Conservation (phyloP, 1,140 invertebrate genomes). For the Sogatella furcifera region DNA sequence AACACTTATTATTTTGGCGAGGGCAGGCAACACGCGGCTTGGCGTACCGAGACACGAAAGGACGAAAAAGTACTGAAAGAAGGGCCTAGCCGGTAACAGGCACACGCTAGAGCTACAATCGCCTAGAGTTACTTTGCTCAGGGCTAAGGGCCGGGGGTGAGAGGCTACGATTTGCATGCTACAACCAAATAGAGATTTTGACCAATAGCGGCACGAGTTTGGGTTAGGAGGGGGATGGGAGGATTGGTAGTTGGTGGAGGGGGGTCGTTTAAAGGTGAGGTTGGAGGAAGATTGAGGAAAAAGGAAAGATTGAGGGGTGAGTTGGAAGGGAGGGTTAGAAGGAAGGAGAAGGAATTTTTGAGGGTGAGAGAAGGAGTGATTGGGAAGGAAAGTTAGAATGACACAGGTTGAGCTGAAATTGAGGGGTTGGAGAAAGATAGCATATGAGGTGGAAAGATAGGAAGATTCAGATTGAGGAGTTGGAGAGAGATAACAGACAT, state of each 20-base stretch:
- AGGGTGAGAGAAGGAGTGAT: too few relatives aligned
- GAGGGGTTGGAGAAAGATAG: background rate
- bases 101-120: background rate
- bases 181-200: constrained; percentile 19
- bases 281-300: constrained; percentile 58
- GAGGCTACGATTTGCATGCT: constrained; percentile 17
- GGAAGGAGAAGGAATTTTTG: background rate
- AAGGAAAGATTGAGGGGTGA: background rate
- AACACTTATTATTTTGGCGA: background rate
- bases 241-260: background rate
- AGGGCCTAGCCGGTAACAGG: background rate
- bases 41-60: background rate
- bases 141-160: background rate
- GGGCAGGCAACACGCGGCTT: background rate
- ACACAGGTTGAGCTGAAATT: background rate
- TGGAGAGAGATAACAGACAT: too few relatives aligned
- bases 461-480: too few relatives aligned
- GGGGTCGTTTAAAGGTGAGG: constrained; percentile 67
- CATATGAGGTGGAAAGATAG: too few relatives aligned
- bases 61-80: background rate
- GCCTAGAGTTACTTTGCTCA: background rate
- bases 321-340: background rate
- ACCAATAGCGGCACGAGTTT: constrained; percentile 6
- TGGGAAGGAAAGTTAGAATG: background rate
- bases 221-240: background rate